Evolutionary conservation across 1,140 invertebrate species (phyloP), one percentile per base, ranked within the genome.

Genomic region (Drosophila jambulina): DNA sequence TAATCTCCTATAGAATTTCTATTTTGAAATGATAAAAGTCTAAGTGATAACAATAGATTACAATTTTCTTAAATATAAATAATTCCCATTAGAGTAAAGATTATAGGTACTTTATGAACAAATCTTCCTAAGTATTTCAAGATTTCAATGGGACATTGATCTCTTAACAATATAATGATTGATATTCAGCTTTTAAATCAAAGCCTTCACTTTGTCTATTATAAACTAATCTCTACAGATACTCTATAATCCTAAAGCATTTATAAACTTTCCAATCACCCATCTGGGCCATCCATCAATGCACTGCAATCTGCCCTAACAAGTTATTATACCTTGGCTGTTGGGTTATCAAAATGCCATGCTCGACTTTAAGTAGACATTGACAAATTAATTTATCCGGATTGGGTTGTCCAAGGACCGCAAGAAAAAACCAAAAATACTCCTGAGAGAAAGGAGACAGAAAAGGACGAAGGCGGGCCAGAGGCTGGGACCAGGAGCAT

Each of bases 291-390:
- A 74, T 74, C 70, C 68, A 74, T 72, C 67, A 74, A 74, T 72
- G 36, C 13, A 17, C 53, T 56, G 40, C 70, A 75, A 63, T 75
- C 40, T 72, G 54, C 23, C 34, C 5, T 38, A 51, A 42, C 23
- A 54, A 40, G 69, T 70, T 70, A 56, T 56, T 68, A 51, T 42
- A 62, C 32, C 67, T 45, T 56, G 12, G 29, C 51, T n/a, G 27
- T 23, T 40, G 32, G 63, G 51, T 61, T 67, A 69, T 60, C 67
- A 85, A 75, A 78, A 81, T 70, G 75, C 58, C 80, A 78, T 75
- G 75, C 82, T 84, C 72, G 85, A 84, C 78, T 90, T 78, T 90
- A 88, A 88, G 75, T 90, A 90, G 85, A 88, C 85, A 79, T 81
- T 88, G 85, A 88, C 85, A 90, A 90, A 88, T 85, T 88, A 90